Evolutionary conservation across 2,888 invertebrate genomes (phyloP).

Genomic region (Cremastinae sp.): DNA sequence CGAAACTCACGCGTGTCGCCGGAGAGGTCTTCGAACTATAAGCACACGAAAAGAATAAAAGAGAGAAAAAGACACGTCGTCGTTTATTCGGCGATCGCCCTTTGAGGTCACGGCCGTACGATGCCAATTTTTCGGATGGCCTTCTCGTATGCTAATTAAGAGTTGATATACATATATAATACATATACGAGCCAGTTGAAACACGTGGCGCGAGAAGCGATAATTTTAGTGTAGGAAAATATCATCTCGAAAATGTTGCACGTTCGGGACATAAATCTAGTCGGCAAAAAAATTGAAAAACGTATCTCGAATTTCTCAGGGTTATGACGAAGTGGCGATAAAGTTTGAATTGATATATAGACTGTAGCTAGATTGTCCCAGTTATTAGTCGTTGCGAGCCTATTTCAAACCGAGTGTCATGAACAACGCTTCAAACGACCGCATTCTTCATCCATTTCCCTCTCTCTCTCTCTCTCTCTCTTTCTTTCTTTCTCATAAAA

Average conservation of each 20-base stretch:
- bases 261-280: no score
- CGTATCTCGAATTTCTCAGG: background rate
- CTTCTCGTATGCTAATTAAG: constrained; percentile 41
- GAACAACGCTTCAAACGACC: constrained; percentile 57
- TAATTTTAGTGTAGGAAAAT: background rate
- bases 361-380: constrained; percentile 60
- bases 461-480: constrained; percentile 38
- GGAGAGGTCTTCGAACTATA: constrained; percentile 59
- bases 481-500: constrained; percentile 34
- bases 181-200: background rate
- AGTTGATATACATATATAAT: constrained; percentile 10
- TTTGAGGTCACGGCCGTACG: constrained; percentile 61
- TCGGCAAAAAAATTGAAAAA: background rate
- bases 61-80: constrained; percentile 21
- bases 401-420: constrained; percentile 66
- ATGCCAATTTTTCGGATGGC: constrained; percentile 43
- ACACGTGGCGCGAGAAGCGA: constrained; percentile 9
- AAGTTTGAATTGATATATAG: constrained; percentile 1
- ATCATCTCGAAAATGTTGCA: background rate
- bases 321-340: background rate
- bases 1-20: constrained; percentile 28
- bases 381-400: constrained; percentile 39
- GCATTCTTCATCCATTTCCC: constrained; percentile 60
- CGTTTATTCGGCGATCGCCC: constrained; percentile 47
- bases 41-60: background rate